These are phyloP conservation scores for Platichthys flesus DNA, from an alignment of 2,113 vertebrate genomes.

Conservation along the genomic window DNA sequence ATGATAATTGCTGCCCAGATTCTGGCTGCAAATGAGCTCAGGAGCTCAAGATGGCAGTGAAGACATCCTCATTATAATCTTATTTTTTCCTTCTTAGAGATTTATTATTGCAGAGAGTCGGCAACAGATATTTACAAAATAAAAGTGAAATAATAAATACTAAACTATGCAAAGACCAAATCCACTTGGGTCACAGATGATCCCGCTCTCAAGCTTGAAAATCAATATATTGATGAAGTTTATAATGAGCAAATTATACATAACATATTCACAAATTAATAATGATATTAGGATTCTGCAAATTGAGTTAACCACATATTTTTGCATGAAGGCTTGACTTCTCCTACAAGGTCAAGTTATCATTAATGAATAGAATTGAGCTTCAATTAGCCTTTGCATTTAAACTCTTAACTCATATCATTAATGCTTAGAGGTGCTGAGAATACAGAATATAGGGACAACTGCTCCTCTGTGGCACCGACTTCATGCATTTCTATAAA, in stretches of 20 bases:
- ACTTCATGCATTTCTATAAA: constrained; percentile 12
- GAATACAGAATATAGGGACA: no score
- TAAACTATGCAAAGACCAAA: constrained; percentile 1
- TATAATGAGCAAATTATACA: constrained; percentile 18
- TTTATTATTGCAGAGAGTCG: constrained; percentile 8
- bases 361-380: background rate
- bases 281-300: no score
- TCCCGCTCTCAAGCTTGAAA: background rate
- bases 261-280: background rate
- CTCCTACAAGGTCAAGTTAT: no score
- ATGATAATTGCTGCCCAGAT: no score
- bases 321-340: no score
- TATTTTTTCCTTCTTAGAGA: background rate
- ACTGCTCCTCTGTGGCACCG: background rate
- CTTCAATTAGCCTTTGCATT: background rate
- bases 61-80: no score
- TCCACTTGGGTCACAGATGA: constrained; percentile 3
- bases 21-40: no score
- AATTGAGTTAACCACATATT: no score
- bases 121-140: background rate
- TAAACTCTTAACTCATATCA: background rate
- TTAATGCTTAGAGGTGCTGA: no score
- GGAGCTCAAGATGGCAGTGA: no score
- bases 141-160: constrained; percentile 21
- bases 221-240: background rate